These are phyloP conservation scores for Urocitellus parryii DNA, from an alignment of 2,113 vertebrate genomes.

Conservation along the genomic window DNA sequence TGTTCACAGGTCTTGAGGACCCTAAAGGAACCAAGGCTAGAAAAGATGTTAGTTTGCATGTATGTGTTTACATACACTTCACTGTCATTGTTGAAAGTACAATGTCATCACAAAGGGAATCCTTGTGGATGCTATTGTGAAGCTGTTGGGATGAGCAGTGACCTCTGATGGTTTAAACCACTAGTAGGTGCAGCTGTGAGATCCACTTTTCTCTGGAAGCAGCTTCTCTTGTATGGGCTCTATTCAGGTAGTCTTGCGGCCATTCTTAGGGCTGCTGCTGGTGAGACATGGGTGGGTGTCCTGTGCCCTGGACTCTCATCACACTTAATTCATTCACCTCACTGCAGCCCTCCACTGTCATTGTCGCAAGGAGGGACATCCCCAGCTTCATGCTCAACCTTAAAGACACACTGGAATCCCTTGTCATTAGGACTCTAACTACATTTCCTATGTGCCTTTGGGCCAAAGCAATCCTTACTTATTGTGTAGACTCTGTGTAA, in stretches of 20 bases:
- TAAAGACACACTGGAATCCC: not conserved
- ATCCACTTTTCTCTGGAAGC: not conserved
- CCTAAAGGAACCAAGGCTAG: not conserved
- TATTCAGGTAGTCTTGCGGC: not conserved
- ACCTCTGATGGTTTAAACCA: accelerated
- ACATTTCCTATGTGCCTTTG: not conserved
- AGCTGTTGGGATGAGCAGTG: accelerated
- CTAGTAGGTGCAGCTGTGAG: accelerated
- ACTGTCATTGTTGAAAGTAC: not conserved
- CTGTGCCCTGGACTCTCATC: not conserved
- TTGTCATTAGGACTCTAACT: not conserved
- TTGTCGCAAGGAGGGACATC: not conserved
- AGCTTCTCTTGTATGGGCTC: accelerated
- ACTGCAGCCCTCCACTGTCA: accelerated
- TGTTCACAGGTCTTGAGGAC: not conserved
- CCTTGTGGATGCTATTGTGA: accelerated
- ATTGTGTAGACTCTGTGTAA: not conserved
- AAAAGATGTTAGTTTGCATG: not conserved
- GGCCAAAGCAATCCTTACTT: not conserved
- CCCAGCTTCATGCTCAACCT: not conserved
- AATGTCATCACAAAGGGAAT: too few species aligned
- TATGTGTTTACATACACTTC: not conserved
- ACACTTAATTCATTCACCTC: not conserved
- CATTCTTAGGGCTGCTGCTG: accelerated
- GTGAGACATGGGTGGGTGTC: accelerated